Evolutionary conservation across 1,140 invertebrate genomes (phyloP).

Genomic region (Condylostylus longicornis): DNA sequence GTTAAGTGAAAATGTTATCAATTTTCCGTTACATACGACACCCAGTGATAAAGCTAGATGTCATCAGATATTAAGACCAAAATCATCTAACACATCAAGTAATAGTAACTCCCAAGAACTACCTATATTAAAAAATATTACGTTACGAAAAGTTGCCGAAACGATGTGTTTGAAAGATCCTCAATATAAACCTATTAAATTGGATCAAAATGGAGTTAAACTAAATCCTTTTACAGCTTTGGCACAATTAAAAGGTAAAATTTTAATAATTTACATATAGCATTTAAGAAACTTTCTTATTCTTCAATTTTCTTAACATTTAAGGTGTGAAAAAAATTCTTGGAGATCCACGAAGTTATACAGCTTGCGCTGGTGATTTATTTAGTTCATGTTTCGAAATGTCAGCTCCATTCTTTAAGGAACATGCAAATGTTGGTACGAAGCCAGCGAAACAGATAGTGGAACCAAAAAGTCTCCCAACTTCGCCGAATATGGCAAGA

Average conservation of each 20-base stretch:
- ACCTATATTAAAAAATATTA: conserved; percentile 32
- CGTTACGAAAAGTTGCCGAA: conserved; percentile 48
- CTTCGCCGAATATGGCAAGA: conserved; percentile 32
- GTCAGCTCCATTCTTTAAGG: conserved; percentile 40
- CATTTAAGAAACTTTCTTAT: no score
- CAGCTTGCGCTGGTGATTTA: conserved; percentile 36
- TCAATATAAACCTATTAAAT: conserved; percentile 52
- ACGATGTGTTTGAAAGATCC: conserved; percentile 65
- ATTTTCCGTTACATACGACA: conserved; percentile 36
- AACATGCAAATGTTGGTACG: conserved; percentile 15
- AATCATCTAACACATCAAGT: conserved; percentile 22
- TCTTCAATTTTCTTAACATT: no score
- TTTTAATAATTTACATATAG: no score
- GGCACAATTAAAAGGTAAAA: conserved; percentile 42
- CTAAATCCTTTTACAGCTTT: conserved; percentile 55
- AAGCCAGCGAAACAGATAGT: conserved; percentile 7
- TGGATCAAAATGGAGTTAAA: conserved; percentile 30
- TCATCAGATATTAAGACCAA: conserved; percentile 37
- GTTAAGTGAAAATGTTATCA: conserved; percentile 48
- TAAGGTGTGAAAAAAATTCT: conserved; percentile 65
- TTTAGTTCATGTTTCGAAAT: conserved; percentile 65
- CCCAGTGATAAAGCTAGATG: conserved; percentile 61
- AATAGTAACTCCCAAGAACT: conserved; percentile 9
- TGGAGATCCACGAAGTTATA: conserved; percentile 36
- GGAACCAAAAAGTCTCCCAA: conserved; percentile 36